phyloP scores from a whole-genome alignment of 2,113 vertebrate species.

The Prietella phreatophila region DNA sequence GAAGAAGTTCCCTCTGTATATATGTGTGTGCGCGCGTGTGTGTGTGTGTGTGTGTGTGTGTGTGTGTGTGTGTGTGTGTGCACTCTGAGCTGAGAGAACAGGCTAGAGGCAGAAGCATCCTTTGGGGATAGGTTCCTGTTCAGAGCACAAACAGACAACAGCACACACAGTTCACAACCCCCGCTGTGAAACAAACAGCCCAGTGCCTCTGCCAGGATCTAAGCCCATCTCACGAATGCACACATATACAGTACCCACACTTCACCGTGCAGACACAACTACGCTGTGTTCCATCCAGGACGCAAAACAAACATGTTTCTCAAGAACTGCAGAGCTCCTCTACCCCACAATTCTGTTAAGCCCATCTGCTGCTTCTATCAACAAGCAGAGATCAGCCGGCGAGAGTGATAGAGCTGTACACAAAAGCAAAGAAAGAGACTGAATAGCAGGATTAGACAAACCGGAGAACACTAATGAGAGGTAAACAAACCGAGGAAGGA shows the following conservation, averaged over 20 bases:
- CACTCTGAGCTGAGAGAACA: constrained; percentile 43
- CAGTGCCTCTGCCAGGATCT: constrained; percentile 51
- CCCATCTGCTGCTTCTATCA: constrained; percentile 35
- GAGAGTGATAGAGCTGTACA: constrained; percentile 7
- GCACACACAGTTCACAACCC: constrained; percentile 54
- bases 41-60: constrained; percentile 18
- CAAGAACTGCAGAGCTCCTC: constrained; percentile 39
- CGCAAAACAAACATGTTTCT: constrained; percentile 51
- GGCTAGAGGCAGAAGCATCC: constrained; percentile 51
- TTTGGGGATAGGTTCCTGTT: constrained; percentile 57
- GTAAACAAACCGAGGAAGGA: constrained; percentile 23
- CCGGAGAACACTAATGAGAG: constrained; percentile 15
- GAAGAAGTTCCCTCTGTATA: constrained; percentile 23
- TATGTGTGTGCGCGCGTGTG: constrained; percentile 32
- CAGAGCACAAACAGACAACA: constrained; percentile 56
- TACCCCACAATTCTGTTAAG: constrained; percentile 24
- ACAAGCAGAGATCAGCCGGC: constrained; percentile 2
- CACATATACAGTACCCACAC: constrained; percentile 40
- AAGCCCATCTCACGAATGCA: constrained; percentile 38
- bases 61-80: constrained; percentile 31
- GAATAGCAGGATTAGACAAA: constrained; percentile 33
- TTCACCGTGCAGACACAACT: constrained; percentile 31
- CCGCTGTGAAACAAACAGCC: constrained; percentile 58
- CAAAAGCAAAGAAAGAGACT: constrained; percentile 18
- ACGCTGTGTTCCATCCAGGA: constrained; percentile 28